Percentiles rank a stretch among this genome's conserved stretches.
Evolutionary conservation across 2,888 invertebrate species (phyloP).

Genomic region (Agrochola macilenta): DNA sequence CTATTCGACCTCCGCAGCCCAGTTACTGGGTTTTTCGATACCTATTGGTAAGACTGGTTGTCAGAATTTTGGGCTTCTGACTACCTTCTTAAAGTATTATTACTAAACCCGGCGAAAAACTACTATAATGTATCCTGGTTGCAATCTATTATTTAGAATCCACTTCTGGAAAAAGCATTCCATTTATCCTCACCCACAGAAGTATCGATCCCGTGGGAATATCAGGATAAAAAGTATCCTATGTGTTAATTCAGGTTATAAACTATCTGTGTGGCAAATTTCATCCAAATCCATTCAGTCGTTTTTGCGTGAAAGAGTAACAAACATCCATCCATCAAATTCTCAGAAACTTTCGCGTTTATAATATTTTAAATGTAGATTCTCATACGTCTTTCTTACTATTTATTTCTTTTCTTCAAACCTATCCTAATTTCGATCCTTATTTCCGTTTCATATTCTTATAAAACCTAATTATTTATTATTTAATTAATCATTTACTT

Average conservation of each 20-base stretch:
- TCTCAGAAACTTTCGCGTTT: no score
- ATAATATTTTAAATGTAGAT: no score
- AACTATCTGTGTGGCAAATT: no score
- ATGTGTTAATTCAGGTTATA: no score
- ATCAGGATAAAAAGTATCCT: no score
- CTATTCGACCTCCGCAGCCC: not conserved
- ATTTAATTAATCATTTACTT: conserved; percentile 39
- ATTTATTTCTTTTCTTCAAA: not conserved
- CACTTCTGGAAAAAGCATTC: not conserved
- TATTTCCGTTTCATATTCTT: not conserved
- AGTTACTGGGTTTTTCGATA: not conserved
- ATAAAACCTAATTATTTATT: not conserved
- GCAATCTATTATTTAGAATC: not conserved
- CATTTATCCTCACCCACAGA: not conserved
- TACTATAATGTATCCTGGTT: not conserved
- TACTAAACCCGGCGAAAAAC: not conserved
- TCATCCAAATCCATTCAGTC: no score
- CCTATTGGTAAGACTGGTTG: not conserved
- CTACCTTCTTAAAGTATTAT: not conserved
- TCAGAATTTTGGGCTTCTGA: not conserved
- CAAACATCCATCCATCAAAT: no score
- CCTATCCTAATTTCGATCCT: no score
- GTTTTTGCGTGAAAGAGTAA: no score
- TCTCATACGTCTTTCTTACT: no score
- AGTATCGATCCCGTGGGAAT: no score